Evolutionary conservation across 2,797 vertebrate genomes (phyloP), one percentile per base, ranked within the genome.

Genomic region (Gambelia wislizenii): DNA sequence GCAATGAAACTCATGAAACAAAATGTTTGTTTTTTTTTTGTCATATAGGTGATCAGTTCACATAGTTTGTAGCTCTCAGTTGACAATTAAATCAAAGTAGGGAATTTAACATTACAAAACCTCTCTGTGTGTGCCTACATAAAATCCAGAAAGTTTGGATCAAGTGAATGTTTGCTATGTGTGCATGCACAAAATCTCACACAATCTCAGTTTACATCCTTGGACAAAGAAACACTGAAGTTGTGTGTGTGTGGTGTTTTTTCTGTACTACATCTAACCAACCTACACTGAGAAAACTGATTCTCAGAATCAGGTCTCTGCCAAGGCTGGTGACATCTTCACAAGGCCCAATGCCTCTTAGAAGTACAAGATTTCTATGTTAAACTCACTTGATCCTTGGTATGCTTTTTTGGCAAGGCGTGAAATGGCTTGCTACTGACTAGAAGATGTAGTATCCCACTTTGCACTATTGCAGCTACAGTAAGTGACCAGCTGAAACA

Each of bases 61-160:
- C 75, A 67, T 52, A 42, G 84, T 47, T 86, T 18, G 18, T 61
- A 80, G 16, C 25, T 42, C 56, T 72, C 47, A 22, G 42, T 70
- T 36, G 56, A 16, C 22, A 20, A 33, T 69, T 70, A 22, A 16
- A 27, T 33, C 12, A 64, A 82, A 16, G 36, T 18, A 82, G 27
- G 18, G 20, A 10, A 56, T 1, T 80, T 22, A 36, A 20, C 42
- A 13, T 61, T 76, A 61, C 30, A 59, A 75, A 75, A 47, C 30
- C 12, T 86, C 20, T 49, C 39, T 61, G 52, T 6, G 33, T 8
- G 20, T 13, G 18, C 0, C 39, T 33, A 22, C 5, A 56, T 59
- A 85, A 84, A 76, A 76, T 64, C 18, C 54, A 77, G 56, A 18
- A 86, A 56, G 36, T 86, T 86, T 49, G 84, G 44, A 39, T 30